Evolutionary conservation across 2,113 vertebrate genomes (phyloP), one percentile per base, ranked within the genome.

Genomic region (Aspiorhynchus laticeps): DNA sequence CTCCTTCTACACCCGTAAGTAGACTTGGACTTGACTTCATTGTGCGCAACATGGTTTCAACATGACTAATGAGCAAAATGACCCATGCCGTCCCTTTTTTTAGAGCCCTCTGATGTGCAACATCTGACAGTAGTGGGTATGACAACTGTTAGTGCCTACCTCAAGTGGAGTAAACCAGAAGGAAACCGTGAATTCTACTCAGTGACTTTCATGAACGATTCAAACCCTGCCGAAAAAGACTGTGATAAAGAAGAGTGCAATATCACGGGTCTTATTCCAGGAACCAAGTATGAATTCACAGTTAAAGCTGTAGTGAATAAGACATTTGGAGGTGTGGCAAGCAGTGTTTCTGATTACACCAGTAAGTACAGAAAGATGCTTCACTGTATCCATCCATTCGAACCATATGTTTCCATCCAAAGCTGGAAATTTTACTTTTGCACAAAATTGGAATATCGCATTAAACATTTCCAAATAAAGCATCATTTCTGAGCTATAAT

Each of bases 1-100:
- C 41, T 87, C 88, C 26, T 88, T 90, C 75, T 91, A 90, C 63
- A 90, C 91, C 24, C 24, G 91, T 91, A 43, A 90, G 90, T 91
- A 83, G 10, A 77, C 31, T 53, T 10, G 0, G 15, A 21, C 43
- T 82, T 38, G 15, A 15, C 28, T 43, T 56, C 21, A 38, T 2
- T 73, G 19, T 73, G 33, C 4, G 9, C 67, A 73, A 38, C 56
- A n/a, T n/a, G 56, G 21, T 41, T 73, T 71, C 67, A 21, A n/a
- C 36, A 3, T 12, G 46, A 48, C 46, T 48, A 9, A 0, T 0
- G 15, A 6, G 14, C 0, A 0, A 14, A 0, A 4, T 19, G 15
- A 76, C 48, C 48, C 48, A n/a, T 17, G 51, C 24, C 33, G 6
- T 87, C 21, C 80, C 75, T 73, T 80, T 86, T 33, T 4, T 31